Percentiles rank a stretch among this genome's conserved stretches.
Conservation (phyloP, 2,888 invertebrate genomes). For the Formica aserva region DNA sequence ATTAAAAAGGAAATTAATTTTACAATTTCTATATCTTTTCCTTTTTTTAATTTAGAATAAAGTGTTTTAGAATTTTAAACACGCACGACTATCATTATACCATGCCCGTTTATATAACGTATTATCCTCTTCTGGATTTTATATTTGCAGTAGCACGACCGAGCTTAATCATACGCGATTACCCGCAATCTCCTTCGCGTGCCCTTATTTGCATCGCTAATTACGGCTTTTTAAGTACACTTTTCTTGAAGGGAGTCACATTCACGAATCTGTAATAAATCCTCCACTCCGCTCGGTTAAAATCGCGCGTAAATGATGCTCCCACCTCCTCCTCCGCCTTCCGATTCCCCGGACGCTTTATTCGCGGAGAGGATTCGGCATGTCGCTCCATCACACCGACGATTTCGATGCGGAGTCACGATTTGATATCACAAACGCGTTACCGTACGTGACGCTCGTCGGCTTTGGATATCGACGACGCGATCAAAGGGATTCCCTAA, state of each 20-base stretch:
- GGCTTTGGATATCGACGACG: slow-evolving; percentile 24
- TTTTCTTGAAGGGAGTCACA: background rate
- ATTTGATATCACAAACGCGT: slow-evolving; percentile 54
- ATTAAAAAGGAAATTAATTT: slow-evolving; percentile 1
- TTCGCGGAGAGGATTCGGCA: slow-evolving; percentile 3
- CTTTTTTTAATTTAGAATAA: background rate
- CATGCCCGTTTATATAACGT: background rate
- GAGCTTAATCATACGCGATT: slow-evolving; percentile 44
- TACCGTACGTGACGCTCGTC: slow-evolving; percentile 51
- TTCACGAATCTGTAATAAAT: slow-evolving; percentile 40
- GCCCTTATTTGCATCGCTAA: slow-evolving; percentile 50
- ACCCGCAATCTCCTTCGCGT: slow-evolving; percentile 26
- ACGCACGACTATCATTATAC: background rate
- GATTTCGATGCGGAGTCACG: slow-evolving; percentile 51
- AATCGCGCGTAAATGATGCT: slow-evolving; percentile 35
- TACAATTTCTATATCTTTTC: background rate
- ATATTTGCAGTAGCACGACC: slow-evolving; percentile 16
- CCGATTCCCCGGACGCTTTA: background rate
- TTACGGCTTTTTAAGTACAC: slow-evolving; percentile 41
- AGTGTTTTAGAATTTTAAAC: background rate
- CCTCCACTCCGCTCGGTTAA: slow-evolving; percentile 31
- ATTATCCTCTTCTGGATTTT: background rate
- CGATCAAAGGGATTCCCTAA: slow-evolving; percentile 54
- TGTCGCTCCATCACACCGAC: slow-evolving; percentile 9
- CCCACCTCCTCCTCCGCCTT: background rate